Conservation (phyloP, 2,797 vertebrate species). For the Adelosebastes latens region DNA sequence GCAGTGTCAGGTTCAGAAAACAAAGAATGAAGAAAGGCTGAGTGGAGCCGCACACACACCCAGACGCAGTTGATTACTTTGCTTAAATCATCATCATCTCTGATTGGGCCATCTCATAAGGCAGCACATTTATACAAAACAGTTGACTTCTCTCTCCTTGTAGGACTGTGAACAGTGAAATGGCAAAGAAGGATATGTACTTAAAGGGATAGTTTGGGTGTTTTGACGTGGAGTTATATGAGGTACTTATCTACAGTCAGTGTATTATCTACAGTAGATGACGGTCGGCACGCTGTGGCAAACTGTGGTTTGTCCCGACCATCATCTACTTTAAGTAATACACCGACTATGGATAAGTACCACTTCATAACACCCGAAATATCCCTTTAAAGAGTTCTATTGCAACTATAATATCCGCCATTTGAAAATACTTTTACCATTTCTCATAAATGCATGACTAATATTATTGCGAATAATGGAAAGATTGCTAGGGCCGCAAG, state of each 20-base stretch:
- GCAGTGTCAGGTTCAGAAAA: slow-evolving; percentile 55
- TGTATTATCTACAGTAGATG: too few species aligned
- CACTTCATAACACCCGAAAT: too few species aligned
- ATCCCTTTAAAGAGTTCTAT: background rate
- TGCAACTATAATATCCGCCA: background rate
- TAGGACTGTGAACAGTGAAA: background rate
- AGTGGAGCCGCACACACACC: slow-evolving; percentile 16
- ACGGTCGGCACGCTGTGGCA: too few species aligned
- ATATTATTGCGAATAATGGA: background rate
- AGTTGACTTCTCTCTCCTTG: background rate
- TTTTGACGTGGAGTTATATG: too few species aligned
- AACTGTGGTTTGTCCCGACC: too few species aligned
- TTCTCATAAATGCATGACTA: background rate
- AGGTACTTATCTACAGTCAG: too few species aligned
- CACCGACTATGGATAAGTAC: too few species aligned
- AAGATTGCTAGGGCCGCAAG: background rate
- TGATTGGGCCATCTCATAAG: slow-evolving; percentile 1
- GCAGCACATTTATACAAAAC: slow-evolving; percentile 2
- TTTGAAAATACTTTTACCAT: background rate
- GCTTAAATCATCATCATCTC: slow-evolving; percentile 11
- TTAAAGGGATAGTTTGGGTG: background rate
- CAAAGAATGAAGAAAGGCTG: slow-evolving; percentile 38
- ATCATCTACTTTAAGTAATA: too few species aligned
- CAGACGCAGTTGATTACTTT: slow-evolving; percentile 34
- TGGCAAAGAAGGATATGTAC: background rate